phyloP scores from a whole-genome alignment of 2,888 invertebrate species.

The Micoletzkya japonica region DNA sequence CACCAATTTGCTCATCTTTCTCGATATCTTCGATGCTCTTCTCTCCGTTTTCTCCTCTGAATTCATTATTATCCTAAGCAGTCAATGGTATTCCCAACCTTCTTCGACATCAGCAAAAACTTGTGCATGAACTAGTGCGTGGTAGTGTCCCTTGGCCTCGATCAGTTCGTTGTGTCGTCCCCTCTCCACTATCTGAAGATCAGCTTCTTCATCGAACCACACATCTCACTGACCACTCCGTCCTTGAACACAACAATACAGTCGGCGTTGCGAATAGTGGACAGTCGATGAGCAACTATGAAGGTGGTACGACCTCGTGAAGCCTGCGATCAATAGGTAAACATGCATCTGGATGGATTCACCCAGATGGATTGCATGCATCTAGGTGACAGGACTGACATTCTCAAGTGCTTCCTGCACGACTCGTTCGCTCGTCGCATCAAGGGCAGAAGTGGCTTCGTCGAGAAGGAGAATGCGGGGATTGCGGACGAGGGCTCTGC shows the following conservation, averaged over 20 bases:
- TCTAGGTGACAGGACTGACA: constrained; percentile 21
- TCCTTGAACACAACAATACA: constrained; percentile 65
- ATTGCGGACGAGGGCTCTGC: constrained; percentile 22
- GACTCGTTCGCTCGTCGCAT: constrained; percentile 34
- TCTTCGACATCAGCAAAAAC: constrained; percentile 26
- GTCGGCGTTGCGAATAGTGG: constrained; percentile 67
- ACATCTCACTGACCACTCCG: constrained; percentile 38
- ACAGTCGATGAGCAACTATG: constrained; percentile 66
- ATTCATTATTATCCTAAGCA: not conserved
- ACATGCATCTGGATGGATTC: too few relatives aligned
- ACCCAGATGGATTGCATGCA: too few relatives aligned
- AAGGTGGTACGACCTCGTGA: constrained; percentile 64
- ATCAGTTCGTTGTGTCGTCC: constrained; percentile 76
- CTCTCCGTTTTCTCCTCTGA: constrained; percentile 1
- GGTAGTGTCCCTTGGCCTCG: constrained; percentile 73
- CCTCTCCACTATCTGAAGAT: constrained; percentile 68
- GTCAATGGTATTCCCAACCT: not conserved
- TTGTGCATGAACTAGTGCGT: constrained; percentile 65
- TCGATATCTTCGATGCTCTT: not conserved
- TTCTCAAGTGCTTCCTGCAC: constrained; percentile 37
- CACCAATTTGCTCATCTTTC: not conserved
- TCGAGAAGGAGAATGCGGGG: constrained; percentile 37
- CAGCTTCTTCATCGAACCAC: not conserved
- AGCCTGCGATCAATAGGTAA: constrained; percentile 23
- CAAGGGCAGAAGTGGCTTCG: constrained; percentile 38